Evolutionary conservation across 1,140 invertebrate genomes (phyloP).

Genomic region (Harpegnathos saltator): DNA sequence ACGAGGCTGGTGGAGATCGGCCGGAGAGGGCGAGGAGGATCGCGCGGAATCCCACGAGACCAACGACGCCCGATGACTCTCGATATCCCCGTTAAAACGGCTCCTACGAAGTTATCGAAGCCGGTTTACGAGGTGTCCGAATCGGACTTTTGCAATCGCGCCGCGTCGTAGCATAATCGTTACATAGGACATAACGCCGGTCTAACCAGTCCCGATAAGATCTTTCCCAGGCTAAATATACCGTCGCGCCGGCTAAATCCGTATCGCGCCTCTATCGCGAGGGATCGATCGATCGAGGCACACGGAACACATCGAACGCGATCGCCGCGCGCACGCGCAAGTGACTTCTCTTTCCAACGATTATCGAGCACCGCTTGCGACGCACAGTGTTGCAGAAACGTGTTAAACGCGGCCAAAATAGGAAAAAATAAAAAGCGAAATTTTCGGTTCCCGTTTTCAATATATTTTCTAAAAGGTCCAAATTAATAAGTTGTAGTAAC

Average conservation of each 20-base stretch:
- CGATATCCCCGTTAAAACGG: slow-evolving; percentile 75
- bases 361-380: background rate
- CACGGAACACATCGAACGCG: slow-evolving; percentile 31
- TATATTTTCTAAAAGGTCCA: no score
- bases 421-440: no score
- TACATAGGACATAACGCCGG: slow-evolving; percentile 76
- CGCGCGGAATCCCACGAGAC: slow-evolving; percentile 61
- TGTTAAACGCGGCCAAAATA: no score
- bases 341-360: slow-evolving; percentile 16
- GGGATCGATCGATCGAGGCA: slow-evolving; percentile 75
- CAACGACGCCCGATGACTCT: slow-evolving; percentile 66
- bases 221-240: slow-evolving; percentile 82
- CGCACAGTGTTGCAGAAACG: no score
- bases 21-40: slow-evolving; percentile 34
- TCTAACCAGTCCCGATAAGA: slow-evolving; percentile 82
- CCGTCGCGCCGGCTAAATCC: slow-evolving; percentile 76
- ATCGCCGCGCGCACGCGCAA: background rate
- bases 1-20: slow-evolving; percentile 3
- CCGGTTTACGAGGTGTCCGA: slow-evolving; percentile 77
- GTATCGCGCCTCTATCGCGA: slow-evolving; percentile 74
- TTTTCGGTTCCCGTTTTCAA: no score
- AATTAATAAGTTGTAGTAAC: no score
- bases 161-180: slow-evolving; percentile 77
- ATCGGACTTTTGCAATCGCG: slow-evolving; percentile 77
- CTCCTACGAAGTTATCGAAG: slow-evolving; percentile 75